phyloP scores from a whole-genome alignment of 2,797 vertebrate genomes.

The Columba guinea region DNA sequence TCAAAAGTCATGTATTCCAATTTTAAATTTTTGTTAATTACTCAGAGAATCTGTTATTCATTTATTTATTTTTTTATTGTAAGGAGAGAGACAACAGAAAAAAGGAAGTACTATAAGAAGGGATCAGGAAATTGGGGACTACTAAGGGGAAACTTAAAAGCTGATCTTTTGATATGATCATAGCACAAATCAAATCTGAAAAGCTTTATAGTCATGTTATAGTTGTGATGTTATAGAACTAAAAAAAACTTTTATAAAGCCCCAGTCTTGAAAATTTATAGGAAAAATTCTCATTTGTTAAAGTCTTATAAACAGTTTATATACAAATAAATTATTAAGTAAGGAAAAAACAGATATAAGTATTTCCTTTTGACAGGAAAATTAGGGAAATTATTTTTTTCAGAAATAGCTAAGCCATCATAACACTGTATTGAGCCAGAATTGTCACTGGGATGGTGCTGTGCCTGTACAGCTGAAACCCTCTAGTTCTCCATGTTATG shows the following conservation, averaged over 20 bases:
- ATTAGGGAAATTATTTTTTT: background rate
- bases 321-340: background rate
- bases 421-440: background rate
- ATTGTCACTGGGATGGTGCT: background rate
- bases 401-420: background rate
- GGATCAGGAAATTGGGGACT: background rate
- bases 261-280: background rate
- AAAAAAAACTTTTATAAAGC: background rate
- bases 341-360: background rate
- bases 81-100: fast-evolving
- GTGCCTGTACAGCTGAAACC: background rate
- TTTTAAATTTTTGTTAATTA: background rate
- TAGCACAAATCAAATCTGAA: background rate
- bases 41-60: background rate
- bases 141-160: background rate
- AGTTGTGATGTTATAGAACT: background rate
- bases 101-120: background rate
- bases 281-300: background rate
- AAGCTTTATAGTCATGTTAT: background rate
- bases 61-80: background rate
- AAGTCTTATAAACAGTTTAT: background rate
- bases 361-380: background rate
- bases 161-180: background rate
- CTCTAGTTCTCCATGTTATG: background rate
- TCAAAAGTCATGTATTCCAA: background rate